Conservation (phyloP, 2,113 vertebrate genomes). For the Athene noctua region DNA sequence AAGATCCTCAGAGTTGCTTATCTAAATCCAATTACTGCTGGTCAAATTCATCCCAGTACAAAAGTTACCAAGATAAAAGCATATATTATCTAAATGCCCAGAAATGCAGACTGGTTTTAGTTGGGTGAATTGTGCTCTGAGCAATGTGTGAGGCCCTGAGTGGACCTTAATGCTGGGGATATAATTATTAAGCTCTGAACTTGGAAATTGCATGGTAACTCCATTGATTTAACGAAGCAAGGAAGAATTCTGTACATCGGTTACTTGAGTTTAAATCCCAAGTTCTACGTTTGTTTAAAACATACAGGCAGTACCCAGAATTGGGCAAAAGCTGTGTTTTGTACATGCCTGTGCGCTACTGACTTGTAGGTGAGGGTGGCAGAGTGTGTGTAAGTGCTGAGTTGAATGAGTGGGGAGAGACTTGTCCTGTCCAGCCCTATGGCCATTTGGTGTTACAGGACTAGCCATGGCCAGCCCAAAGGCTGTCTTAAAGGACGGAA, state of each 20-base stretch:
- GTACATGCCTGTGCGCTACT: rapidly evolving
- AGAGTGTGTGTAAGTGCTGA: rapidly evolving
- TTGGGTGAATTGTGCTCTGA: neutral
- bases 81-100: conserved; percentile 37
- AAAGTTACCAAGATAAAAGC: conserved; percentile 36
- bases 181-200: neutral
- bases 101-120: conserved; percentile 9
- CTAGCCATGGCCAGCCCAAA: neutral
- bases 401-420: rapidly evolving
- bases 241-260: neutral
- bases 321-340: neutral
- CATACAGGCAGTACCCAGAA: neutral
- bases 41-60: conserved; percentile 40
- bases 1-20: conserved; percentile 38
- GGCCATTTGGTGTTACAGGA: neutral
- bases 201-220: neutral
- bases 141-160: neutral
- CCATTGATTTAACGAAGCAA: neutral
- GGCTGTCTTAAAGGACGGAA: neutral
- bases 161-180: neutral
- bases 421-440: rapidly evolving
- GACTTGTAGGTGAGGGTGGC: neutral
- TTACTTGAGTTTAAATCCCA: neutral
- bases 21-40: conserved; percentile 60
- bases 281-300: neutral